These are phyloP conservation scores for Capitulum mitella DNA, from an alignment of 2,888 invertebrate species.

Conservation along the genomic window DNA sequence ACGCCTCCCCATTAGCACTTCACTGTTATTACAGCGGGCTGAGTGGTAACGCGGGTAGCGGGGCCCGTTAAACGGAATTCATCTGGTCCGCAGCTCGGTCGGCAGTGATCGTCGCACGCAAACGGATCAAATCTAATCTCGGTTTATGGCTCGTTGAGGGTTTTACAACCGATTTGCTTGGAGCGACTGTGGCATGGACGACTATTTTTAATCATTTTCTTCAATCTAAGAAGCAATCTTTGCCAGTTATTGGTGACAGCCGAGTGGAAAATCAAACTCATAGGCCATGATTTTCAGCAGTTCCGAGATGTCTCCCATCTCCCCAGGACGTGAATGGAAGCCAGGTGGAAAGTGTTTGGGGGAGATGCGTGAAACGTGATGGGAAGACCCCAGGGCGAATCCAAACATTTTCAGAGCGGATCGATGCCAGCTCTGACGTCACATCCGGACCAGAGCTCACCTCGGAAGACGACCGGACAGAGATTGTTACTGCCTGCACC, in stretches of 20 bases:
- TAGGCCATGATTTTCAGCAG: background rate
- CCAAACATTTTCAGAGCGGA: too few relatives aligned
- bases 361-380: too few relatives aligned
- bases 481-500: too few relatives aligned
- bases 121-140: slow-evolving; percentile 5
- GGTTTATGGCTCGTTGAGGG: background rate
- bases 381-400: too few relatives aligned
- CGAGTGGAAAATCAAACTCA: background rate
- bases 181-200: background rate
- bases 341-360: background rate
- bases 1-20: background rate
- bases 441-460: too few relatives aligned
- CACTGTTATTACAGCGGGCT: background rate
- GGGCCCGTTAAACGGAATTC: background rate
- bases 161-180: background rate
- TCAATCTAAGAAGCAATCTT: background rate
- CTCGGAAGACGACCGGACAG: too few relatives aligned
- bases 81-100: background rate
- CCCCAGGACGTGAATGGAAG: background rate
- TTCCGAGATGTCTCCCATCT: background rate
- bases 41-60: background rate
- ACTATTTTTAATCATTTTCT: background rate
- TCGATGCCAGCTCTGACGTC: too few relatives aligned
- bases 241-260: background rate
- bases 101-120: background rate